These are phyloP conservation scores for Rhopalosiphum nymphaeae DNA, from an alignment of 2,888 invertebrate genomes.

Conservation along the genomic window DNA sequence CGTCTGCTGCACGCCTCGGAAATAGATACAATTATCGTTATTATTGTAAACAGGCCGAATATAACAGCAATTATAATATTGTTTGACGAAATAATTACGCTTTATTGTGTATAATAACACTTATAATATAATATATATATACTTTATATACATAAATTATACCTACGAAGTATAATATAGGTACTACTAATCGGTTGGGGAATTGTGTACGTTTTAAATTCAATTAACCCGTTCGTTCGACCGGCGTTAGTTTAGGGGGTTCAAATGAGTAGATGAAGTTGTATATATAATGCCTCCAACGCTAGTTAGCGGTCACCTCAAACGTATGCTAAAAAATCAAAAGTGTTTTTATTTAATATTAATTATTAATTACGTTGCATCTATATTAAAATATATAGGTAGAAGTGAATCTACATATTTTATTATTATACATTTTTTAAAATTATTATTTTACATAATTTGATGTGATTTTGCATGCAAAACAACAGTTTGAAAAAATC, in stretches of 20 bases:
- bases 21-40: conserved; percentile 20
- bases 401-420: too few relatives aligned
- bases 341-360: background rate
- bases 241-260: conserved; percentile 5
- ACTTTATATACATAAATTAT: background rate
- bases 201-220: conserved; percentile 40
- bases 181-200: background rate
- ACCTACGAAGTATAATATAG: background rate
- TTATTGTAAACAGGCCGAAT: conserved; percentile 6
- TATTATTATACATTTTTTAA: too few relatives aligned
- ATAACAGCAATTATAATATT: background rate
- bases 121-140: background rate
- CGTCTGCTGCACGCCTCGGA: background rate
- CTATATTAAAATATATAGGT: background rate
- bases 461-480: too few relatives aligned
- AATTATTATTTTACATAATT: too few relatives aligned
- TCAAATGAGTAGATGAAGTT: background rate
- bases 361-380: background rate
- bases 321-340: background rate
- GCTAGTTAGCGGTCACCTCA: background rate
- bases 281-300: background rate
- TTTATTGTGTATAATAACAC: conserved; percentile 11
- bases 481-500: background rate
- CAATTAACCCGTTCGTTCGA: conserved; percentile 30
- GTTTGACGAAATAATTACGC: conserved; percentile 18